Base-by-base conservation (phyloP, 1,140 invertebrate species). In the Aphaenogaster ashmeadi region DNA sequence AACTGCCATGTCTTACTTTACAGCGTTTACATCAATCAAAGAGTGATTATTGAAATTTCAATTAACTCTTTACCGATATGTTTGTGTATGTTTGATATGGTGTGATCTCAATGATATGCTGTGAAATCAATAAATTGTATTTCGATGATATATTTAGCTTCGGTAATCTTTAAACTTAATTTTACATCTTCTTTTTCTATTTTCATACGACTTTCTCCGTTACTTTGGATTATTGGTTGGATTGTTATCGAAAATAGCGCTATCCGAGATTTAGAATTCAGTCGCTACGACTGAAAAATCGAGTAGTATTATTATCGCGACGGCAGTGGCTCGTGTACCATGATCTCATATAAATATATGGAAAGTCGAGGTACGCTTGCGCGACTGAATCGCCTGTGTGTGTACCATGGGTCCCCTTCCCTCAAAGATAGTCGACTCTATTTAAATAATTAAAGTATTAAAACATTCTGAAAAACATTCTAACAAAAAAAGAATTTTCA, bases 11-110 rank as follows among this genome's bases (percentile, higher is more conserved):
- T 60, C 74, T 60, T 77, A 77, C 13, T 60, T 77, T 27, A 77
- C 74, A 27, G 74, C 74, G 6, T 77, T 77, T 15, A 41, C 38
- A 27, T 77, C 74, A 9, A 15, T 77, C 13, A 77, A 58, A 60
- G 56, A 54, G 2, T 77, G 54, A 77, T 60, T 75, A 60, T 4
- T 47, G 6, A 60, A 44, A 5, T 9, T 60, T 41, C 1, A 69
- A 50, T 33, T 77, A 60, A 13, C 6, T 41, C 1, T 15, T 56
- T 11, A 77, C 54, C 0, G 3, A 58, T 27, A 33, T 3, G 11
- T 41, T 21, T 21, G 21, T 67, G 0, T 69, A 64, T 18, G 7
- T 38, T 66, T 66, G 3, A 47, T 47, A 15, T 21, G 44, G 0
- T 66, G n/a, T 67, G 36, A 36, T 41, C 8, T 7, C 6, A 18